Base-by-base conservation (phyloP, 2,888 invertebrate genomes). In the Latheticus oryzae region DNA sequence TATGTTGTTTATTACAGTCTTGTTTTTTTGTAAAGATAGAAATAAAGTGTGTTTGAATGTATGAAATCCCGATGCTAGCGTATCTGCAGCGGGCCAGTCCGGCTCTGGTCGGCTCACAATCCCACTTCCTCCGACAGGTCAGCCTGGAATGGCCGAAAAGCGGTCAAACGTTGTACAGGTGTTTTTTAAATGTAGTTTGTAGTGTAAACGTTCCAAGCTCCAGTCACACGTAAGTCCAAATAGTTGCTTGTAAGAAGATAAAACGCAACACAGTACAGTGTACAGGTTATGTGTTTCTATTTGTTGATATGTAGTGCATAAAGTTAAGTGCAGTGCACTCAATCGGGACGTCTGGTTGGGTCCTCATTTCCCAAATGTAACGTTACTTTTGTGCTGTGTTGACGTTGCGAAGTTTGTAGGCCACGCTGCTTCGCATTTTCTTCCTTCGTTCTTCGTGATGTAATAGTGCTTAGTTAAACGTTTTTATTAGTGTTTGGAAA, bases 141-240 rank as follows among this genome's bases (percentile, higher is more conserved):
- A 78, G 76, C 75, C 78, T 75, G 78, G 78, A 78, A 78, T 76
- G 78, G 76, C 77, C 76, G 78, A 77, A 79, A 79, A 79, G 78
- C 78, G 78, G 79, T 79, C 79, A 78, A 76, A 71, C 76, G 70
- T 72, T 74, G 73, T 75, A 76, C 78, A 78, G 78, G 78, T 77
- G 77, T 77, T 77, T 77, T 77, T 77, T 70, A 74, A 74, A 75
- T 73, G 73, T 75, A 73, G 72, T 73, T 73, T 72, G 59, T 72
- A 71, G 72, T 71, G 70, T 73, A 60, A 45, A 54, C 58, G 53
- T 65, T 61, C 35, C 56, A 21, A 37, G 40, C 57, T 63, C 60
- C 60, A 58, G 38, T 62, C 50, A 54, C 63, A 68, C 42, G 69
- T 65, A 68, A 64, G 66, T 64, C 40, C 16, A 23, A 35, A 17